Evolutionary conservation across 2,797 vertebrate species (phyloP).

Genomic region (Bucorvus abyssinicus): DNA sequence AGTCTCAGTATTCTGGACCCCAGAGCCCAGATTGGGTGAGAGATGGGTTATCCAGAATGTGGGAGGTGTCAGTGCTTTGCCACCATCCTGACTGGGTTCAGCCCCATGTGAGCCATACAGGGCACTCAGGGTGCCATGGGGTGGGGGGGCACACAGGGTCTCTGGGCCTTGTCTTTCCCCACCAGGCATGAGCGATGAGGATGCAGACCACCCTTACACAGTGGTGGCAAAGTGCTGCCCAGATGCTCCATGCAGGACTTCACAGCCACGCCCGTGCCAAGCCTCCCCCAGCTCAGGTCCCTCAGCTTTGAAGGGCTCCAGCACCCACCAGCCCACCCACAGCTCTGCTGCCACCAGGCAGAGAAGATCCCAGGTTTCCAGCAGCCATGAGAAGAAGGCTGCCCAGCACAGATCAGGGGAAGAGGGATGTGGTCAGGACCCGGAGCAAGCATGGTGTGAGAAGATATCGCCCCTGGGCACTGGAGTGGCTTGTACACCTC

Average conservation of each 20-base stretch:
- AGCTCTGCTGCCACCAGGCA: not conserved
- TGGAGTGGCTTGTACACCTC: rapidly evolving
- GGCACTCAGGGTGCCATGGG: not conserved
- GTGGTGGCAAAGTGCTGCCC: not conserved
- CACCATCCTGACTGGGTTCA: not conserved
- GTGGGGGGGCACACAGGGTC: not conserved
- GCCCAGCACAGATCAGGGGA: not conserved
- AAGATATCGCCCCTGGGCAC: not conserved
- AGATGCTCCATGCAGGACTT: rapidly evolving
- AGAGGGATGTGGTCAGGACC: not conserved
- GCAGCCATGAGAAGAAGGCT: not conserved
- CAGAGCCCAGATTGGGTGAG: rapidly evolving
- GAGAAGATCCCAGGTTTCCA: not conserved
- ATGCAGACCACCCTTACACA: not conserved
- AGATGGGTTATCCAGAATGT: not conserved
- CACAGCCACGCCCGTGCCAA: not conserved
- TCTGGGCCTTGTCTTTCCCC: rapidly evolving
- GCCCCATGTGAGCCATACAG: rapidly evolving
- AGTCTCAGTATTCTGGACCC: rapidly evolving
- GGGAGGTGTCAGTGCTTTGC: not conserved
- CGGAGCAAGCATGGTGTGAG: not conserved
- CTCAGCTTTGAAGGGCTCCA: not conserved
- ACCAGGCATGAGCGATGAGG: not conserved
- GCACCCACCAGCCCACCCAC: not conserved
- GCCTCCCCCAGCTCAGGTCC: not conserved